Evolutionary conservation across 2,888 invertebrate genomes (phyloP).

Genomic region (Falcaria lacertinaria): DNA sequence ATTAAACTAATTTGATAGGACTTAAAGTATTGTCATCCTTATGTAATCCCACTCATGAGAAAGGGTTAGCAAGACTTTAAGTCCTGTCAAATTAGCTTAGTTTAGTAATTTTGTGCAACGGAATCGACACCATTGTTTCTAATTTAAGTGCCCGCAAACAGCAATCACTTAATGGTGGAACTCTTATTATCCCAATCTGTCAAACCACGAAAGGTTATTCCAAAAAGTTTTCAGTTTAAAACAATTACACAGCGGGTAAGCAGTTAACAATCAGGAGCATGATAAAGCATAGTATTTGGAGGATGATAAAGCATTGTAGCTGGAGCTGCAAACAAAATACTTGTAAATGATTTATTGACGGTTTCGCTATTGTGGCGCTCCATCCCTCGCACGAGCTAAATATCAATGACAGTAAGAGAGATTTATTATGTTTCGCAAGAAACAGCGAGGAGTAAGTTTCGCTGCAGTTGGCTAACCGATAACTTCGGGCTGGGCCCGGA

Average conservation of each 20-base stretch:
- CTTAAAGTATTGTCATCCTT: too few species aligned
- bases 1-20: too few species aligned
- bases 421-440: conserved; percentile 70
- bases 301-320: conserved; percentile 20
- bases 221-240: background rate
- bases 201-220: too few species aligned
- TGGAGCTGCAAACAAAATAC: conserved; percentile 52
- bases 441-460: conserved; percentile 52
- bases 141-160: too few species aligned
- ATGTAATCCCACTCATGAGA: too few species aligned
- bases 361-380: conserved; percentile 42
- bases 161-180: too few species aligned
- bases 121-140: too few species aligned
- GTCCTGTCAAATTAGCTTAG: too few species aligned
- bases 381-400: conserved; percentile 63
- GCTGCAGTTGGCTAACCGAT: conserved; percentile 64
- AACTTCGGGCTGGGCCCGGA: conserved; percentile 35
- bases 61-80: too few species aligned
- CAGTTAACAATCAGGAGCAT: background rate
- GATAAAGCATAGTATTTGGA: background rate
- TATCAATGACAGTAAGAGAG: conserved; percentile 73
- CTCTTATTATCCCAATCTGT: too few species aligned
- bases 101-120: too few species aligned
- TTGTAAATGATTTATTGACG: conserved; percentile 65
- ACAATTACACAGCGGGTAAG: background rate